A percentile compares a stretch with the other conserved stretches of the same genome.
Conservation (phyloP, 2,113 vertebrate genomes). For the Chaenocephalus aceratus region DNA sequence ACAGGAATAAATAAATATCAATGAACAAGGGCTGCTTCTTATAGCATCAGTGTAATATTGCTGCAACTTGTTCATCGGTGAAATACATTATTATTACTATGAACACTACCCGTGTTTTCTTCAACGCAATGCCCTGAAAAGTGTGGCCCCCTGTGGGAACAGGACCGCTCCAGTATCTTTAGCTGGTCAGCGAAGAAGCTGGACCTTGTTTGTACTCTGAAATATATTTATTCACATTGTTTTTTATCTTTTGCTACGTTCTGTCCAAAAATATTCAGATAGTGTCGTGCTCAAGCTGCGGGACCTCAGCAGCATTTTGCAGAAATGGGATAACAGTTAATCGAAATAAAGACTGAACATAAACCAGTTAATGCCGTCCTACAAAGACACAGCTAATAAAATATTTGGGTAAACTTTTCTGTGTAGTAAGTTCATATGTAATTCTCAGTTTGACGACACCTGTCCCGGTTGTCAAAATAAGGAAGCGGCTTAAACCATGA, state of each 20-base stretch:
- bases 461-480: constrained; percentile 5
- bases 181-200: not conserved
- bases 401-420: too few relatives aligned
- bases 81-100: too few relatives aligned
- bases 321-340: not conserved
- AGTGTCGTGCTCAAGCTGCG: not conserved
- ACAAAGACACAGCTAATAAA: too few relatives aligned
- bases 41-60: too few relatives aligned
- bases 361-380: too few relatives aligned
- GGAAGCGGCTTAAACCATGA: not conserved
- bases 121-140: constrained; percentile 5
- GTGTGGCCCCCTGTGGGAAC: not conserved
- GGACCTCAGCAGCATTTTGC: not conserved
- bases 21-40: too few relatives aligned
- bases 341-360: not conserved
- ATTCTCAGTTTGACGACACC: too few relatives aligned
- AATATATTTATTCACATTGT: constrained; percentile 32
- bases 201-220: not conserved
- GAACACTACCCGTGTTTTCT: not conserved
- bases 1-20: too few relatives aligned
- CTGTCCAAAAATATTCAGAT: not conserved
- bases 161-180: not conserved
- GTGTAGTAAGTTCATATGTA: too few relatives aligned
- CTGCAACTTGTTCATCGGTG: too few relatives aligned
- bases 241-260: not conserved